Conservation (phyloP, 23 tunicate species). For the Pegea sp. region DNA sequence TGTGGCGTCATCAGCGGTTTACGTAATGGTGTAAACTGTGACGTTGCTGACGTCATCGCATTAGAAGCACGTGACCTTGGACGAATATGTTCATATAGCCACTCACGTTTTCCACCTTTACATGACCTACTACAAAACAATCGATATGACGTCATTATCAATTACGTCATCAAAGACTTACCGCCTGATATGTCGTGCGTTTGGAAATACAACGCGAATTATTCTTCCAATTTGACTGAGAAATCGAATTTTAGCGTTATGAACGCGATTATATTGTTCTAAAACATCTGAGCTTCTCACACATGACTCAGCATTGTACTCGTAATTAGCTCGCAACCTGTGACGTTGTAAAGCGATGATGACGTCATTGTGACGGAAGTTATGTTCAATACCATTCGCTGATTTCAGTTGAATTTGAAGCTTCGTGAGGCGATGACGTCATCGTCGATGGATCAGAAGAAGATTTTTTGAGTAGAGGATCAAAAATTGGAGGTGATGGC, state of each 20-base stretch:
- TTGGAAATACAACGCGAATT: slow-evolving; percentile 55
- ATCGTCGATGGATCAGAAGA: too few relatives aligned
- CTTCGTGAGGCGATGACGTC: too few relatives aligned
- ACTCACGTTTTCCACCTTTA: slow-evolving; percentile 74
- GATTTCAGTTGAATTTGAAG: too few relatives aligned
- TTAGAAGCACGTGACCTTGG: too few relatives aligned
- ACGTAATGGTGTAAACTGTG: too few relatives aligned
- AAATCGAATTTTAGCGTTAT: slow-evolving; percentile 19
- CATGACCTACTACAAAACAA: slow-evolving; percentile 12
- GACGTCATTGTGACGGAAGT: too few relatives aligned
- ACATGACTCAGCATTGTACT: slow-evolving; percentile 32
- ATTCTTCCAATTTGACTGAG: slow-evolving; percentile 63
- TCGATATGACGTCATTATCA: neutral
- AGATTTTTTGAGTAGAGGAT: too few relatives aligned
- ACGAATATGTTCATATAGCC: slow-evolving; percentile 49
- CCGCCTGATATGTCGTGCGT: slow-evolving; percentile 44
- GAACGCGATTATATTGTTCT: slow-evolving; percentile 39
- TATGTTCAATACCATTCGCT: too few relatives aligned
- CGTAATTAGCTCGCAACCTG: slow-evolving; percentile 58
- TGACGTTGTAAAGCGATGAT: too few relatives aligned
- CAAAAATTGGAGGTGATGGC: too few relatives aligned
- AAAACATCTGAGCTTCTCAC: slow-evolving; percentile 45
- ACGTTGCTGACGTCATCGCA: too few relatives aligned
- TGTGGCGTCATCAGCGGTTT: neutral
- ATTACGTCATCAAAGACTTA: slow-evolving; percentile 1